Conservation (phyloP, 2,797 vertebrate genomes). For the Sylvilagus floridanus region DNA sequence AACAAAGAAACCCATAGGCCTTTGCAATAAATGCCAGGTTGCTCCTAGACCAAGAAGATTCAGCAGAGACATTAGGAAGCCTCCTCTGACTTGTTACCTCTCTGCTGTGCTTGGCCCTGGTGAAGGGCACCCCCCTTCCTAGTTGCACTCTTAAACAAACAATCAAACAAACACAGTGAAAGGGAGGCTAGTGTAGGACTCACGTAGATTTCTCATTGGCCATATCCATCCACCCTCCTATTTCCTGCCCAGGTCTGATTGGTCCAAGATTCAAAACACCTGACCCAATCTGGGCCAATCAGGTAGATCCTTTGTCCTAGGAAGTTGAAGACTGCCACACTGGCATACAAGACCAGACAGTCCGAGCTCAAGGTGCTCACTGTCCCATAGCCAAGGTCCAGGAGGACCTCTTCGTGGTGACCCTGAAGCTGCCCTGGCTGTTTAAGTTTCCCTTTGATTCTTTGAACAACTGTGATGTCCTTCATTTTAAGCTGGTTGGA, state of each 20-base stretch:
- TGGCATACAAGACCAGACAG: background rate
- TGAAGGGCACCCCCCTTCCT: background rate
- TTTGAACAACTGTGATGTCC: background rate
- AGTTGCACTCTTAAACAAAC: background rate
- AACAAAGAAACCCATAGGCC: background rate
- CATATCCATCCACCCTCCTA: background rate
- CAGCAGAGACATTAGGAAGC: background rate
- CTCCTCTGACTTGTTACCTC: background rate
- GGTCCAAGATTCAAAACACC: background rate
- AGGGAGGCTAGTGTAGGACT: background rate
- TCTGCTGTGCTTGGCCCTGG: background rate
- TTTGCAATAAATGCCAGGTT: background rate
- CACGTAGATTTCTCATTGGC: background rate
- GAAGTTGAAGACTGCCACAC: background rate
- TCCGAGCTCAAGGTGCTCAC: background rate
- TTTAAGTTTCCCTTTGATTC: conserved; percentile 6
- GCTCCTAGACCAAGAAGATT: background rate
- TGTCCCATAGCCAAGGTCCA: background rate
- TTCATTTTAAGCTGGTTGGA: conserved; percentile 31
- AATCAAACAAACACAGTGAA: background rate
- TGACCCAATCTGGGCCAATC: background rate
- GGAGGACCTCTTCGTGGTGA: background rate
- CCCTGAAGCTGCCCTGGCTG: background rate
- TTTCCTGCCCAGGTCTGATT: background rate
- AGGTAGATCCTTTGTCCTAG: background rate